Conservation (phyloP, 23 tunicate genomes). For the Halocynthia roretzi region DNA sequence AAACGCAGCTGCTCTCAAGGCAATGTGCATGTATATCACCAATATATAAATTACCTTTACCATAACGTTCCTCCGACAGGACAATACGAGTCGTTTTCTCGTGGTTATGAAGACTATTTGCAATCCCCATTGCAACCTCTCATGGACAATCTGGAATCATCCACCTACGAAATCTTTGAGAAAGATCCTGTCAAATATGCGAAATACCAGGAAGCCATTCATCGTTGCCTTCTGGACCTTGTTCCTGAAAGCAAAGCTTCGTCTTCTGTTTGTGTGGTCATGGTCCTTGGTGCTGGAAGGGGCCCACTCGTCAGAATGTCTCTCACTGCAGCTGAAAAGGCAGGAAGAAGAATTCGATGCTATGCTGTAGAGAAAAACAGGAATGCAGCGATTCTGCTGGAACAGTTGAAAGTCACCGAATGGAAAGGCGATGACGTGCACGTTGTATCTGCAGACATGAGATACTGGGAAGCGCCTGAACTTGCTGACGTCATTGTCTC, state of each 20-base stretch:
- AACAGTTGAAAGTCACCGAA: constrained; percentile 51
- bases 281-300: constrained; percentile 96
- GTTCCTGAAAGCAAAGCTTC: neutral
- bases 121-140: constrained; percentile 96
- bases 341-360: constrained; percentile 50
- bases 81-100: constrained; percentile 57
- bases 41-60: constrained; percentile 53
- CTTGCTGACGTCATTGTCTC: constrained; percentile 96
- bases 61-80: constrained; percentile 41
- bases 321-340: constrained; percentile 50
- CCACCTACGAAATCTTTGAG: constrained; percentile 95
- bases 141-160: constrained; percentile 97
- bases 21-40: constrained; percentile 50
- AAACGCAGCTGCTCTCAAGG: constrained; percentile 2
- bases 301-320: constrained; percentile 90
- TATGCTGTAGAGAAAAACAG: constrained; percentile 97
- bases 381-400: constrained; percentile 69
- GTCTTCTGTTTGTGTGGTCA: constrained; percentile 34
- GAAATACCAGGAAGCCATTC: constrained; percentile 67
- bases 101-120: constrained; percentile 82
- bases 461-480: constrained; percentile 79
- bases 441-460: constrained; percentile 86
- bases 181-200: constrained; percentile 93
- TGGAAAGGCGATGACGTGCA: constrained; percentile 84
- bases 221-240: constrained; percentile 32